Conservation (phyloP, 1,140 invertebrate genomes). For the Caenorhabditis inopinata region DNA sequence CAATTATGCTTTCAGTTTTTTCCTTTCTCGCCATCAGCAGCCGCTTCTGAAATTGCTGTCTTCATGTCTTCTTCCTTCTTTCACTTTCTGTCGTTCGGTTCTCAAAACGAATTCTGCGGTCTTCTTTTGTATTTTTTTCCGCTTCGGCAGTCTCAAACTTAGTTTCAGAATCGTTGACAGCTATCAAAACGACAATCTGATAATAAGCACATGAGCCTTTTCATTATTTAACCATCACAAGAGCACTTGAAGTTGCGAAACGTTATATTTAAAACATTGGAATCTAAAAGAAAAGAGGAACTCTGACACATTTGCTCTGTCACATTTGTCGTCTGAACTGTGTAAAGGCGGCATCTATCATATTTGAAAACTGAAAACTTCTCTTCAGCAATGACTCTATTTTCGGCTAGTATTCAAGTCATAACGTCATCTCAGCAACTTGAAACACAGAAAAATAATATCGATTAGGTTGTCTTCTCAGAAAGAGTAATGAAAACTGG, state of each 20-base stretch:
- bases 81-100: slow-evolving; percentile 24
- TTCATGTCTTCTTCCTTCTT: slow-evolving; percentile 12
- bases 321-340: too few relatives aligned
- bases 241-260: too few relatives aligned
- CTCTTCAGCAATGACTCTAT: too few relatives aligned
- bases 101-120: background rate
- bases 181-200: background rate
- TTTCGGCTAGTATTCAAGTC: too few relatives aligned
- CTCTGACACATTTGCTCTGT: too few relatives aligned
- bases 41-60: background rate
- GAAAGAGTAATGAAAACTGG: background rate
- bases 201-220: background rate
- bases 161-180: background rate
- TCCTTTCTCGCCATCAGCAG: too few relatives aligned
- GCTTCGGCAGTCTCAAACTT: background rate
- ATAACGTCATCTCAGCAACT: background rate
- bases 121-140: background rate
- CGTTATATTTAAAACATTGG: too few relatives aligned
- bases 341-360: too few relatives aligned
- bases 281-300: too few relatives aligned
- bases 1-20: background rate
- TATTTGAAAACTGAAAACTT: too few relatives aligned
- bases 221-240: too few relatives aligned
- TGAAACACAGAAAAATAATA: background rate
- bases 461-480: background rate